These are phyloP conservation scores for Drosophila varians DNA, from an alignment of 1,140 invertebrate species.

Conservation along the genomic window DNA sequence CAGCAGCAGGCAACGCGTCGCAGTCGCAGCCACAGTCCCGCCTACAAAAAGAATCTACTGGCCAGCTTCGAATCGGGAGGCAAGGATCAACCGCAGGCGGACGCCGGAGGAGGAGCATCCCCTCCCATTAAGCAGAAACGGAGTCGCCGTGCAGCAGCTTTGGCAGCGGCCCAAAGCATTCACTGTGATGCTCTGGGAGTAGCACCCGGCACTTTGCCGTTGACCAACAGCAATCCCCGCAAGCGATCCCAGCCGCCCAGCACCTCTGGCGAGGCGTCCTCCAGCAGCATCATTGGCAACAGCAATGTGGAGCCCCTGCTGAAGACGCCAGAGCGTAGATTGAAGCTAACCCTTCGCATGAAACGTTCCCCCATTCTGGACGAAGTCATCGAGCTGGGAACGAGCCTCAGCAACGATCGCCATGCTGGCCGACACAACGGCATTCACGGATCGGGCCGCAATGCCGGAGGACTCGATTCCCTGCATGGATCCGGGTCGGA, in stretches of 20 bases:
- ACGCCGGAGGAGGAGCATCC: not conserved
- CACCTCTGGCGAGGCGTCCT: not conserved
- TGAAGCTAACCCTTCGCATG: slow-evolving; percentile 93
- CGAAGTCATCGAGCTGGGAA: slow-evolving; percentile 92
- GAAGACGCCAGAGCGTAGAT: slow-evolving; percentile 85
- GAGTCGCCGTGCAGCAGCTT: slow-evolving; percentile 58
- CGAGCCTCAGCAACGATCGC: slow-evolving; percentile 86
- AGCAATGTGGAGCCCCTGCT: slow-evolving; percentile 67
- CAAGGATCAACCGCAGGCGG: slow-evolving; percentile 8
- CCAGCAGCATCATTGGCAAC: slow-evolving; percentile 8
- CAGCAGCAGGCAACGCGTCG: slow-evolving; percentile 48
- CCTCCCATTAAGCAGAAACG: slow-evolving; percentile 53
- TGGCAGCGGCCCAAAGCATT: slow-evolving; percentile 62
- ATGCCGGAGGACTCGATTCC: slow-evolving; percentile 8
- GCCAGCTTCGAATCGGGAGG: slow-evolving; percentile 58
- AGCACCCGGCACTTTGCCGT: slow-evolving; percentile 4
- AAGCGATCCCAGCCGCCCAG: slow-evolving; percentile 8
- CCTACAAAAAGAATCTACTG: slow-evolving; percentile 79
- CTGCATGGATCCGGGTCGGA: not conserved
- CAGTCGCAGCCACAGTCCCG: slow-evolving; percentile 62
- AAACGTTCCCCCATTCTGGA: slow-evolving; percentile 91
- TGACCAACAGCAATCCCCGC: slow-evolving; percentile 8
- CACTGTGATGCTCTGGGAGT: slow-evolving; percentile 59
- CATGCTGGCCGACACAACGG: slow-evolving; percentile 45
- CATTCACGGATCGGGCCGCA: slow-evolving; percentile 9